Percentiles rank a stretch among this genome's conserved stretches.
Evolutionary conservation across 2,797 vertebrate genomes (phyloP).

Genomic region (Lepus oiostolus): DNA sequence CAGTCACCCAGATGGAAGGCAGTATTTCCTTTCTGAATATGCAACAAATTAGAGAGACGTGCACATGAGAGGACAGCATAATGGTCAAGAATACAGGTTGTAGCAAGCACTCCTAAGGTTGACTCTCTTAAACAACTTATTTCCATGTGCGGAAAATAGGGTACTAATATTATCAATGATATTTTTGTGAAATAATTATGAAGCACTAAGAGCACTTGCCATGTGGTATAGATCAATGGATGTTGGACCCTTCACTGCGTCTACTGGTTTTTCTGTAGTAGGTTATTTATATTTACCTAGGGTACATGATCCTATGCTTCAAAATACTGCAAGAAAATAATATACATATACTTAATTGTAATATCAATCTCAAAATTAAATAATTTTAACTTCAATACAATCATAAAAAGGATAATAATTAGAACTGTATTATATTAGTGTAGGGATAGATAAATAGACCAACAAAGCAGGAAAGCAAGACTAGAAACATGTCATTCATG

Average conservation of each 20-base stretch:
- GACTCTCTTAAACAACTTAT: neutral
- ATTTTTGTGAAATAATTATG: neutral
- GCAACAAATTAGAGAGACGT: neutral
- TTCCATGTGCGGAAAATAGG: neutral
- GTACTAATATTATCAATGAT: neutral
- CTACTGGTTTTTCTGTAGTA: neutral
- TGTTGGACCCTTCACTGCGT: neutral
- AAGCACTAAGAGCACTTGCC: neutral
- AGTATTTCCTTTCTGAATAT: too few species aligned
- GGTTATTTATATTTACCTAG: neutral
- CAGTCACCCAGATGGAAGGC: neutral
- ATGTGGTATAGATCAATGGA: neutral
- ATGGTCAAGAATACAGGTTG: neutral
- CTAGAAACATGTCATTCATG: neutral
- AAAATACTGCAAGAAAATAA: neutral
- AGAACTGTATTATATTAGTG: neutral
- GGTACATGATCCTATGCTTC: neutral
- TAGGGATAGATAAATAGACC: neutral
- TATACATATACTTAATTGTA: neutral
- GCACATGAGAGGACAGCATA: accelerated
- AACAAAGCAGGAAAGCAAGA: neutral
- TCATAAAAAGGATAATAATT: neutral
- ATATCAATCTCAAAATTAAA: neutral
- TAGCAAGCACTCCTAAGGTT: neutral
- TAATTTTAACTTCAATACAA: neutral